Conservation (phyloP, 2,113 vertebrate genomes). For the Dicentrarchus labrax region DNA sequence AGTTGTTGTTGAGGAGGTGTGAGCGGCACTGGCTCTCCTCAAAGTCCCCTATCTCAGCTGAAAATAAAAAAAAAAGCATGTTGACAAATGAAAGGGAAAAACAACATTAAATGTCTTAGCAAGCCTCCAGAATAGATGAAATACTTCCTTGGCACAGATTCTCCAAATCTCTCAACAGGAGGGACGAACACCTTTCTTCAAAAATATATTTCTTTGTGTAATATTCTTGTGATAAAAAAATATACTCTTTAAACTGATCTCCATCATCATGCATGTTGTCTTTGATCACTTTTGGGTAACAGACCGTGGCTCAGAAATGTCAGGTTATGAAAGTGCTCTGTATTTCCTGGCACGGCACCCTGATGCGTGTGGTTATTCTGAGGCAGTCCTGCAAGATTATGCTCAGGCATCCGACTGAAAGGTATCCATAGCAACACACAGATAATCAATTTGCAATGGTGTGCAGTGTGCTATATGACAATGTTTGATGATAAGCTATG, state of each 20-base stretch:
- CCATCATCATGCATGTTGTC: background rate
- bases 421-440: conserved; percentile 79
- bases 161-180: background rate
- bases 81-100: background rate
- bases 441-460: conserved; percentile 59
- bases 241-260: background rate
- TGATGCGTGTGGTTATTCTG: conserved; percentile 26
- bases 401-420: conserved; percentile 55
- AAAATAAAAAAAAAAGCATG: background rate
- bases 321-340: conserved; percentile 33
- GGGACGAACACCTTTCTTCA: background rate
- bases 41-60: conserved; percentile 99
- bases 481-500: conserved; percentile 59
- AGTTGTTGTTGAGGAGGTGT: conserved; percentile 96
- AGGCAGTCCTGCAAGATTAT: conserved; percentile 40
- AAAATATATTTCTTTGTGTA: conserved; percentile 1
- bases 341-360: conserved; percentile 29
- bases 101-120: background rate
- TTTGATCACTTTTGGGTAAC: conserved; percentile 19
- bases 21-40: conserved; percentile 94
- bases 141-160: background rate
- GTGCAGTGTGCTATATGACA: conserved; percentile 40
- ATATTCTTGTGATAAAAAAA: background rate
- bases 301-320: conserved; percentile 33
- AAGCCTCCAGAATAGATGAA: background rate